A percentile compares a stretch with the other conserved stretches of the same genome.
Evolutionary conservation across 2,888 invertebrate species (phyloP).

Genomic region (Himalopsyche anomala): DNA sequence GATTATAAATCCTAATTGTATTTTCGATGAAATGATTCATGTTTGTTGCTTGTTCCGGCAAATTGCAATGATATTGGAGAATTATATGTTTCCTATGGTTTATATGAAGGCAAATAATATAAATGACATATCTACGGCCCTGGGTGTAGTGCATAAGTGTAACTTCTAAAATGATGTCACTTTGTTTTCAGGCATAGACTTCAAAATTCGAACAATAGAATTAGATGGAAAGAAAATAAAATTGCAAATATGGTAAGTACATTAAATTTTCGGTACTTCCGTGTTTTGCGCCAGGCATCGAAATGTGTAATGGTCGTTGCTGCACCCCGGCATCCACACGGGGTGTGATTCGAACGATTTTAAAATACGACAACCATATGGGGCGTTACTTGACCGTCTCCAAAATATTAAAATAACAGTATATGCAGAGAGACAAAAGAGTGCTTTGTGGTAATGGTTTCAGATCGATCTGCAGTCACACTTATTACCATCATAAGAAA

Average conservation of each 20-base stretch:
- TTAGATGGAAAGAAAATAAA: slow-evolving; percentile 99
- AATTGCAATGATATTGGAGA: not conserved
- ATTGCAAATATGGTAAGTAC: slow-evolving; percentile 96
- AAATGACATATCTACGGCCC: not conserved
- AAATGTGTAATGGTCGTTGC: too few relatives aligned
- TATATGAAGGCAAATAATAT: not conserved
- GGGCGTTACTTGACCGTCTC: too few relatives aligned
- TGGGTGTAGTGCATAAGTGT: not conserved
- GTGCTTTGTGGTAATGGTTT: too few relatives aligned
- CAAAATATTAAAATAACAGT: too few relatives aligned
- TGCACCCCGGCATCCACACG: too few relatives aligned
- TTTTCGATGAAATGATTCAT: slow-evolving; percentile 55
- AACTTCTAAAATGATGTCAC: slow-evolving; percentile 40
- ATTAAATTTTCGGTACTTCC: not conserved
- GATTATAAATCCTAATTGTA: slow-evolving; percentile 56
- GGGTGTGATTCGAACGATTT: too few relatives aligned
- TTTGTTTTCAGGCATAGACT: slow-evolving; percentile 92
- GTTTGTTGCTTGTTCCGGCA: not conserved
- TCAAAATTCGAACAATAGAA: slow-evolving; percentile 99
- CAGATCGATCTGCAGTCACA: too few relatives aligned
- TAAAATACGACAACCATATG: too few relatives aligned
- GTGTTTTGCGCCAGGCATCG: not conserved
- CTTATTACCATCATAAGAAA: too few relatives aligned
- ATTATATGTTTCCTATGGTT: not conserved
- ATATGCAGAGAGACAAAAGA: too few relatives aligned